Percentiles rank a stretch among this genome's conserved stretches.
Evolutionary conservation across 2,888 invertebrate genomes (phyloP).

Genomic region (Ctena decussata): DNA sequence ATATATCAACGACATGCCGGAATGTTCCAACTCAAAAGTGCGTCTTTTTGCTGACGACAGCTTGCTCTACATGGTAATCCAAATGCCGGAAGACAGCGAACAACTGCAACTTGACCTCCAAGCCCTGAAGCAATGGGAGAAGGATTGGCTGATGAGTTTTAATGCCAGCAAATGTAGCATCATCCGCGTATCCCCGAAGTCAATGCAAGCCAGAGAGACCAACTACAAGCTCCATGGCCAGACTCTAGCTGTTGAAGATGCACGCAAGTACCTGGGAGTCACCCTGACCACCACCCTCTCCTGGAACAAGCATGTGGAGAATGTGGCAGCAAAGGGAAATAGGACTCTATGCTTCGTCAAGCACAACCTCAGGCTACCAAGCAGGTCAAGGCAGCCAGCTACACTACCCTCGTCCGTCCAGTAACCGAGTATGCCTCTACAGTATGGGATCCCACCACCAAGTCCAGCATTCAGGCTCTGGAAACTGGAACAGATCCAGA

Average conservation of each 20-base stretch:
- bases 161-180: constrained; percentile 25
- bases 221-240: constrained; percentile 22
- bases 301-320: constrained; percentile 19
- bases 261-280: constrained; percentile 6
- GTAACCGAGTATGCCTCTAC: constrained; percentile 21
- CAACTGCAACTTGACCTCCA: constrained; percentile 23
- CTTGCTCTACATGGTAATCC: constrained; percentile 33
- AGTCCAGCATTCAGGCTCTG: background rate
- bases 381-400: constrained; percentile 12
- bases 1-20: constrained; percentile 76
- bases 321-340: constrained; percentile 23
- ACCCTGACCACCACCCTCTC: constrained; percentile 15
- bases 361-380: constrained; percentile 12
- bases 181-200: background rate
- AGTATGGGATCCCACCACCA: constrained; percentile 11
- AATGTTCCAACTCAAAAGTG: constrained; percentile 15
- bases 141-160: constrained; percentile 20
- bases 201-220: background rate
- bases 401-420: constrained; percentile 16
- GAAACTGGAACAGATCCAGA: constrained; percentile 18
- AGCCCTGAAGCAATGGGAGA: constrained; percentile 1
- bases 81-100: background rate
- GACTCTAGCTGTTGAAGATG: background rate
- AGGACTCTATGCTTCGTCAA: constrained; percentile 35
- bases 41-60: constrained; percentile 35